A percentile compares a stretch with the other conserved stretches of the same genome.
phyloP scores from a whole-genome alignment of 1,140 invertebrate genomes.

The Heliconius nattereri region DNA sequence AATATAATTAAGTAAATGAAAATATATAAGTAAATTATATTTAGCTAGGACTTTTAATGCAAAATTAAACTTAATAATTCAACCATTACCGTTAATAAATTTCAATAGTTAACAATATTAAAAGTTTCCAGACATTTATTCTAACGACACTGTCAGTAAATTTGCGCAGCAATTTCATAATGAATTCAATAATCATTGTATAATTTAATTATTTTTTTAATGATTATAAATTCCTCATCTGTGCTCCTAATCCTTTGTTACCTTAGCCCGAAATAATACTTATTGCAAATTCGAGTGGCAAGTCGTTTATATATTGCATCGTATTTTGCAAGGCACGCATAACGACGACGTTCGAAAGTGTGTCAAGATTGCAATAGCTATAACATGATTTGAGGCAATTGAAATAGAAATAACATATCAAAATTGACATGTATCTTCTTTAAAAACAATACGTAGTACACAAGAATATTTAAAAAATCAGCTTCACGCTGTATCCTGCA shows the following conservation, averaged over 20 bases:
- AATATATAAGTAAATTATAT: no score
- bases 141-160: no score
- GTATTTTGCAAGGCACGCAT: conserved; percentile 77
- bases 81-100: no score
- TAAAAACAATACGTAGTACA: neutral
- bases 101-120: no score
- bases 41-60: no score
- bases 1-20: no score
- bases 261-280: conserved; percentile 36
- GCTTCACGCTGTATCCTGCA: no score
- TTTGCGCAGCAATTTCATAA: no score
- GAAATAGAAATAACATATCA: conserved; percentile 65
- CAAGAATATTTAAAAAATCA: no score
- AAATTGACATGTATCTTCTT: conserved; percentile 32
- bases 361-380: conserved; percentile 78
- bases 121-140: no score
- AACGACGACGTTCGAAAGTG: conserved; percentile 78
- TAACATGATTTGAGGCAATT: conserved; percentile 53
- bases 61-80: no score
- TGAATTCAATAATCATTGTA: no score
- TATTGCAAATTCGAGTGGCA: conserved; percentile 43
- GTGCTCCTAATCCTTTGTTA: conserved; percentile 2
- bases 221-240: neutral
- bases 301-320: conserved; percentile 59
- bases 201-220: neutral